Conservation (phyloP, 1,140 invertebrate species). For the Plodia interpunctella region DNA sequence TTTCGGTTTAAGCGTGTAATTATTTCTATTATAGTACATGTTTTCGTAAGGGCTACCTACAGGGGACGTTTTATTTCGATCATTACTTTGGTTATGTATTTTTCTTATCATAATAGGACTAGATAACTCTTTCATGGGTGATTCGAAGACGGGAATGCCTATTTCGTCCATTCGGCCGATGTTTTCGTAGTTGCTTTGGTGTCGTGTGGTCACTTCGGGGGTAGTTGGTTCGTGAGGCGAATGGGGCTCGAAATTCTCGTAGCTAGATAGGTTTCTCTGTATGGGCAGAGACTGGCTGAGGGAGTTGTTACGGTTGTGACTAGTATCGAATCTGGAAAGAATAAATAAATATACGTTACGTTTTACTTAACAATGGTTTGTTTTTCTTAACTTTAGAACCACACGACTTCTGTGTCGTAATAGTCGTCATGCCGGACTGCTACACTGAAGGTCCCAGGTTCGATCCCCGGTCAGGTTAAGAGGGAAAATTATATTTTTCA, state of each 20-base stretch:
- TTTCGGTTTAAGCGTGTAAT: slow-evolving; percentile 64
- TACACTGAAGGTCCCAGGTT: no score
- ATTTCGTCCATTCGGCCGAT: slow-evolving; percentile 68
- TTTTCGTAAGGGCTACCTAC: slow-evolving; percentile 78
- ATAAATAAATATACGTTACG: slow-evolving; percentile 3
- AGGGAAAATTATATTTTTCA: no score
- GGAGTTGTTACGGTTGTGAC: slow-evolving; percentile 51
- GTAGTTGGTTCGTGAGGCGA: slow-evolving; percentile 41
- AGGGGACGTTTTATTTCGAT: slow-evolving; percentile 34
- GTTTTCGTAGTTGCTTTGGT: slow-evolving; percentile 66
- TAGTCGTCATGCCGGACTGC: no score
- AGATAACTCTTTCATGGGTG: slow-evolving; percentile 55
- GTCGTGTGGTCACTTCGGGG: slow-evolving; percentile 50
- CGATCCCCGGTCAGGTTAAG: no score
- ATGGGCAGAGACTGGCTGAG: slow-evolving; percentile 48
- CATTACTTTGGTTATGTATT: slow-evolving; percentile 48
- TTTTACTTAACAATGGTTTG: no score
- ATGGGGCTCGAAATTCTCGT: slow-evolving; percentile 67
- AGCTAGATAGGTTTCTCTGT: slow-evolving; percentile 64
- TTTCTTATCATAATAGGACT: slow-evolving; percentile 72
- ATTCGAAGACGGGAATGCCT: slow-evolving; percentile 61
- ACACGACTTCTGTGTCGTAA: no score
- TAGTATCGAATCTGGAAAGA: slow-evolving; percentile 67
- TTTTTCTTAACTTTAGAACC: no score
- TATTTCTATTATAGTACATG: slow-evolving; percentile 60